These are phyloP conservation scores for Teleogryllus occipitalis DNA, from an alignment of 1,140 invertebrate species.

Conservation along the genomic window DNA sequence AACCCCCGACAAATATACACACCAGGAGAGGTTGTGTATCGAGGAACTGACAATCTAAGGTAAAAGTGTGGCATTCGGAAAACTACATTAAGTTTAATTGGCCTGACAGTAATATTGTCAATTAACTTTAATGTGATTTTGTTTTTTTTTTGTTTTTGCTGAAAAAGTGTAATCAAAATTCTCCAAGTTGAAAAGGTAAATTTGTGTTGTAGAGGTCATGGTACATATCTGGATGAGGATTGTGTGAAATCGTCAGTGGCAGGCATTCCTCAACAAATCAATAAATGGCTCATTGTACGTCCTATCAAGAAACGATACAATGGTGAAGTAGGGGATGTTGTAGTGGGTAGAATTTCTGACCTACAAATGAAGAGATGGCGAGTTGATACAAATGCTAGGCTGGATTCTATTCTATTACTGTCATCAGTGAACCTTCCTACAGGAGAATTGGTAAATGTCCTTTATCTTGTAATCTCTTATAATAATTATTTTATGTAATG, in stretches of 20 bases:
- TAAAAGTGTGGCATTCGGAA: background rate
- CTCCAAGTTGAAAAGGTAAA: background rate
- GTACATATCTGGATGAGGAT: conserved; percentile 78
- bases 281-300: conserved; percentile 84
- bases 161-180: background rate
- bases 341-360: conserved; percentile 89
- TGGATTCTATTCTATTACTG: conserved; percentile 81
- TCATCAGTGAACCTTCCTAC: conserved; percentile 95
- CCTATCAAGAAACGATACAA: conserved; percentile 78
- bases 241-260: conserved; percentile 84
- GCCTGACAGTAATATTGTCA: background rate
- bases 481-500: background rate
- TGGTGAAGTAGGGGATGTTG: conserved; percentile 95
- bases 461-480: background rate
- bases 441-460: conserved; percentile 70
- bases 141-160: background rate
- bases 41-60: background rate
- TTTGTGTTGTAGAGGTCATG: conserved; percentile 73
- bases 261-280: conserved; percentile 87
- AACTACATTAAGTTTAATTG: background rate
- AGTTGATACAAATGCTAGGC: conserved; percentile 85
- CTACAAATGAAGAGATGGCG: conserved; percentile 90
- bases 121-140: background rate
- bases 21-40: background rate
- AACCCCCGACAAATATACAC: background rate